Base-by-base conservation (phyloP, 2,797 vertebrate species). In the Liparis tanakae region DNA sequence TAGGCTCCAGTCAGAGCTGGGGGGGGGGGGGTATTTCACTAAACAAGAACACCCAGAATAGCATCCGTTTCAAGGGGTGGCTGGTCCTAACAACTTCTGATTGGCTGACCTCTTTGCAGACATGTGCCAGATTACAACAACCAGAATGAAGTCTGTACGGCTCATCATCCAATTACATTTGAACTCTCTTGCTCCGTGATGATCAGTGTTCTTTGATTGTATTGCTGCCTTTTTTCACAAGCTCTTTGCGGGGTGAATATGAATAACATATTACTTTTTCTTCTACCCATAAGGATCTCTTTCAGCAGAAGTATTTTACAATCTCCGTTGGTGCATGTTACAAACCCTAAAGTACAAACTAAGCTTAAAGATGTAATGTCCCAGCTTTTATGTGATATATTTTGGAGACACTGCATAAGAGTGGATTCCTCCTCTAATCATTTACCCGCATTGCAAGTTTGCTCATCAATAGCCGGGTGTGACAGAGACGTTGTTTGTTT, bases 1-100 rank as follows among this genome's bases (percentile, higher is more conserved):
- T 46, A 70, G 88, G 88, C 85, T 72, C 43, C 80, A 79, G 70
- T 74, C 70, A 83, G 79, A 76, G 85, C 84, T 88, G 56, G 58
- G 62, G 87, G 82, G 76, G 58, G 62, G 87, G 82, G 76, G 39
- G 85, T 79, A 64, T 76, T 79, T 66, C 61, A 60, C 74, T 60
- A 71, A 75, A 74, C 7, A 30, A 85, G 60, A 78, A 67, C 13
- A 73, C 74, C 65, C 70, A 81, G 81, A 88, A 86, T 83, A 86
- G 73, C 58, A 72, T 69, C 30, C 1, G 15, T 79, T 81, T 84
- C 18, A 82, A 72, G 53, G 55, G 74, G 65, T 7, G 63, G 51
- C 69, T 72, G 64, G 73, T 48, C 51, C 74, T 78, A 81, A 76
- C 69, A 60, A 87, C 76, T 80, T 83, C 71, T 59, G 39, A 82